Percentiles rank a stretch among this genome's conserved stretches.
Conservation (phyloP, 2,797 vertebrate species). For the Melanotaenia maccullochi region DNA sequence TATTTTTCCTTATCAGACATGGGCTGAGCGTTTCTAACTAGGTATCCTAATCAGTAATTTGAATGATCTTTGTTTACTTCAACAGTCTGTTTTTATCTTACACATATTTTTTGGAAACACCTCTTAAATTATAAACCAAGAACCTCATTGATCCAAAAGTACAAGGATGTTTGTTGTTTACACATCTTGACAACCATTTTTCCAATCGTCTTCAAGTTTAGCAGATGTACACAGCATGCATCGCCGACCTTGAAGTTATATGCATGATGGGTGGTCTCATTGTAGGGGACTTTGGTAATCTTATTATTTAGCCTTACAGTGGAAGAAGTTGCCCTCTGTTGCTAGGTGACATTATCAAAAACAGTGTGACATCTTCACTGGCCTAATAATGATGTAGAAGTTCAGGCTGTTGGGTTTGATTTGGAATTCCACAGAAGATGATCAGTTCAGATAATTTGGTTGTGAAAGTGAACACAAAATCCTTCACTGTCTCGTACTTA, state of each 20-base stretch:
- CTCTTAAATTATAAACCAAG: not conserved
- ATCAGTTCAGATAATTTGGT: not conserved
- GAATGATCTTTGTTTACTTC: not conserved
- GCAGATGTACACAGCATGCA: not conserved
- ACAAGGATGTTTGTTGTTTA: not conserved
- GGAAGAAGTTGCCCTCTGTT: not conserved
- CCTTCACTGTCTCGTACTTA: not conserved
- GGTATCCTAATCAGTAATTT: slow-evolving; percentile 37
- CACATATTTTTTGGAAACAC: not conserved
- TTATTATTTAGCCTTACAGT: not conserved
- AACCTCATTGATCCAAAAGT: not conserved
- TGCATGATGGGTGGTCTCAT: not conserved
- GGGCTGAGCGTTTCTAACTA: slow-evolving; percentile 32
- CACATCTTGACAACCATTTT: not conserved
- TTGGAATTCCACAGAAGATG: not conserved
- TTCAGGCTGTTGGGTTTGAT: not conserved
- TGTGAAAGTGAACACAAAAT: not conserved
- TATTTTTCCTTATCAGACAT: slow-evolving; percentile 21
- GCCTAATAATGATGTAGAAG: not conserved
- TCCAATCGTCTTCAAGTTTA: not conserved
- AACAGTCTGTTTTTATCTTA: not conserved
- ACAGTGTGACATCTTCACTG: not conserved
- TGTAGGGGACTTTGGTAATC: not conserved
- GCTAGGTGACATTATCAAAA: not conserved
- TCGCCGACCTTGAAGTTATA: not conserved